Base-by-base conservation (phyloP, 1,140 invertebrate genomes). In the Penaeus indicus region DNA sequence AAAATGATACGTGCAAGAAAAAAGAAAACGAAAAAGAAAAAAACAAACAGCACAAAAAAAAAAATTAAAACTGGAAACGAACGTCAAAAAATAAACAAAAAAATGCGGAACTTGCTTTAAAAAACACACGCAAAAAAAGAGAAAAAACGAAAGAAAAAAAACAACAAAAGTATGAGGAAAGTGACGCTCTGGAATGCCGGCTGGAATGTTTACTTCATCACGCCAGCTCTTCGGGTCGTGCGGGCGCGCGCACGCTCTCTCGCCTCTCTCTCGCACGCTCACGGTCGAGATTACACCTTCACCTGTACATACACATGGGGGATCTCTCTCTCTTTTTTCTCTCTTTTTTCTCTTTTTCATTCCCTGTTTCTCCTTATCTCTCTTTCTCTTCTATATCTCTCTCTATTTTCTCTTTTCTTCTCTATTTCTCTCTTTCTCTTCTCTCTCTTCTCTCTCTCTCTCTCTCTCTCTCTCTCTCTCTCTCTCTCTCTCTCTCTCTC, bases 131-230 rank as follows among this genome's bases (percentile, higher is more conserved):
- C 10, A 32, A 42, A 79, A 32, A 42, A 32, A 80, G 54, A 80
- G 18, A 54, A 54, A 80, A 54, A 79, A 79, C 25, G 22, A n/a
- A 2, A 38, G 10, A 80, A 47, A 80, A 4, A 42, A 47, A 22
- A 16, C 1, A 38, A 54, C 22, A 80, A 80, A 27, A 80, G 78
- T n/a, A 42, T 38, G 78, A 54, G 47, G 22, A 80, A 80, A 80
- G 47, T 38, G 47, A 25, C 32, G 32, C n/a, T 18, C n/a, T 80
- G 47, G 47, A 80, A 54, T 42, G 38, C 78, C 19, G 21, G 19
- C 11, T 13, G n/a, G 78, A 80, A 80, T 42, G 47, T 54, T 54
- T 54, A 54, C 47, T 54, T 54, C 47, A 54, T 54, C 47, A 54
- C 47, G 47, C 47, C 47, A 13, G 47, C 47, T 11, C 47, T 54